phyloP scores from a whole-genome alignment of 2,113 vertebrate species.

The Tiliqua scincoides region DNA sequence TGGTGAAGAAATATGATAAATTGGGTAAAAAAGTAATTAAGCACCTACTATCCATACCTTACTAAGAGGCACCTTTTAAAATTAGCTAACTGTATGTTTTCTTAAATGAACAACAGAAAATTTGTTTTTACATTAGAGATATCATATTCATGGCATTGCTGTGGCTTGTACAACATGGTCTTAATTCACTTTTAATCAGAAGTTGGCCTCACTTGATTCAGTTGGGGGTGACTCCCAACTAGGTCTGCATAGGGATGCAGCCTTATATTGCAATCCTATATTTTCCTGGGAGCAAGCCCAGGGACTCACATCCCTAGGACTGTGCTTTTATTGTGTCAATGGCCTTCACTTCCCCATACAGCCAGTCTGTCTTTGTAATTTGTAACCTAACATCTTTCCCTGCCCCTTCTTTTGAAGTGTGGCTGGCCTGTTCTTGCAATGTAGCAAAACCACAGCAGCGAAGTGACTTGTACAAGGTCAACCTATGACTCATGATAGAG shows the following conservation, averaged over 20 bases:
- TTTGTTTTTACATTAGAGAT: neutral
- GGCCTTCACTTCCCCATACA: neutral
- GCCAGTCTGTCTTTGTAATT: neutral
- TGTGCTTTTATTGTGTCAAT: neutral
- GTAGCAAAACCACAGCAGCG: neutral
- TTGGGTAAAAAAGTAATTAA: neutral
- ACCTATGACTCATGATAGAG: neutral
- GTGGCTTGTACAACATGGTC: neutral
- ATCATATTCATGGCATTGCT: neutral
- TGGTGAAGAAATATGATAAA: neutral
- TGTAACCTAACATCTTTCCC: neutral
- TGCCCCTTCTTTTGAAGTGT: slow-evolving; percentile 1
- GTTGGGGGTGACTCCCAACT: neutral
- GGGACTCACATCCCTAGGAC: neutral
- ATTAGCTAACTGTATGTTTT: neutral
- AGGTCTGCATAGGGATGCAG: neutral
- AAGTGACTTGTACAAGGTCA: slow-evolving; percentile 1
- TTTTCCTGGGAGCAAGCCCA: neutral
- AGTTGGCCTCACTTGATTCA: neutral
- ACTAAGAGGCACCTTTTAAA: neutral
- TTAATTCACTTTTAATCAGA: neutral
- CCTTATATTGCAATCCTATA: too few species aligned
- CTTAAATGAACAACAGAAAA: neutral
- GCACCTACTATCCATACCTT: neutral
- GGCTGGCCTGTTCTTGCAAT: neutral